Evolutionary conservation across 1,140 invertebrate genomes (phyloP).

Genomic region (Pogonomyrmex californicus): DNA sequence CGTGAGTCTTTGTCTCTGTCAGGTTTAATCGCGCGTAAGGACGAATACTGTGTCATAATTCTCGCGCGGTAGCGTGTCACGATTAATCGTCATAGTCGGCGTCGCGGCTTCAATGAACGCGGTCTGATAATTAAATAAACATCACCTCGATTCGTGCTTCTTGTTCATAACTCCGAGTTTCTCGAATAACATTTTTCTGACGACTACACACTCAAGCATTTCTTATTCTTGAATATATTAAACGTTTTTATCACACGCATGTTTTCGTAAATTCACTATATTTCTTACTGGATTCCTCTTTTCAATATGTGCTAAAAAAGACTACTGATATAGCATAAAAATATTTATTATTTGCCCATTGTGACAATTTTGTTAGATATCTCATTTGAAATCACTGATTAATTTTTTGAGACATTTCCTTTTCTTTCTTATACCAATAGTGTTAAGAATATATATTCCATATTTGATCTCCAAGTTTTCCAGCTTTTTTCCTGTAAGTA

Average conservation of each 20-base stretch:
- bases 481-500: not conserved
- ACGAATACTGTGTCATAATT: conserved; percentile 62
- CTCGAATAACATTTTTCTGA: not conserved
- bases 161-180: not conserved
- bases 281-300: not conserved
- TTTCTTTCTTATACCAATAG: not conserved
- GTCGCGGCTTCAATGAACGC: conserved; percentile 42
- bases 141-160: not conserved
- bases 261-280: not conserved
- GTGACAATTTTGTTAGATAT: not conserved
- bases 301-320: not conserved
- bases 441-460: not conserved
- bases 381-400: not conserved
- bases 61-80: conserved; percentile 37
- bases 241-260: not conserved
- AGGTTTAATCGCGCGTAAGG: conserved; percentile 58
- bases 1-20: conserved; percentile 56
- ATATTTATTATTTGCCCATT: not conserved
- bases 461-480: not conserved
- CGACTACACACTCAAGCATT: not conserved
- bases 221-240: not conserved
- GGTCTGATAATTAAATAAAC: conserved; percentile 49
- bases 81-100: conserved; percentile 47
- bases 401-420: too few relatives aligned
- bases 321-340: not conserved